Conservation (phyloP, 2,888 invertebrate species). For the Microdon myrmicae region DNA sequence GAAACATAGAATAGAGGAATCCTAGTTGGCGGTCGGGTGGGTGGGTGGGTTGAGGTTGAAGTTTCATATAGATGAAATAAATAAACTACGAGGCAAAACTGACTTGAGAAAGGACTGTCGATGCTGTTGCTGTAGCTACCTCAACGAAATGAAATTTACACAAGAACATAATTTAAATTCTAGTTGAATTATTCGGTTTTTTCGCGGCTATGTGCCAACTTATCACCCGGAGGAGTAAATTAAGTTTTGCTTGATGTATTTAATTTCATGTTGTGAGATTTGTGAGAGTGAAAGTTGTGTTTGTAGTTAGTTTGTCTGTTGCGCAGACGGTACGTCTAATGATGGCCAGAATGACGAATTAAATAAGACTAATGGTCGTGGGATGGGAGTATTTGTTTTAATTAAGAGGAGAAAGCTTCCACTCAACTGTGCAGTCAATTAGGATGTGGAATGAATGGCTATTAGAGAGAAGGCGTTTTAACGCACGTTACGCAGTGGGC, state of each 20-base stretch:
- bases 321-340: conserved; percentile 1
- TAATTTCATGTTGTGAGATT: conserved; percentile 38
- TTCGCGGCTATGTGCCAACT: conserved; percentile 2
- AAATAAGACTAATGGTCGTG: no score
- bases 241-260: conserved; percentile 41
- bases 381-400: no score
- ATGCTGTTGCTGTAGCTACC: neutral
- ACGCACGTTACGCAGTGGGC: no score
- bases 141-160: conserved; percentile 26
- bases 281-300: no score
- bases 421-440: no score
- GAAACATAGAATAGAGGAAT: no score
- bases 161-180: conserved; percentile 34
- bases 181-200: conserved; percentile 25
- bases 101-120: no score
- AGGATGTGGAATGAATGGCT: no score
- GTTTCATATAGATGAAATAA: conserved; percentile 17
- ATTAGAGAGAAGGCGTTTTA: no score
- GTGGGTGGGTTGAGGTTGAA: neutral
- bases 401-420: no score
- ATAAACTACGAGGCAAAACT: conserved; percentile 9
- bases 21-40: no score
- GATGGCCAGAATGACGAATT: no score
- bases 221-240: conserved; percentile 10
- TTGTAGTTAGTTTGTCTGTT: conserved; percentile 29